These are phyloP conservation scores for Drosophila erecta DNA, from an alignment of 1,140 invertebrate species.

Conservation along the genomic window DNA sequence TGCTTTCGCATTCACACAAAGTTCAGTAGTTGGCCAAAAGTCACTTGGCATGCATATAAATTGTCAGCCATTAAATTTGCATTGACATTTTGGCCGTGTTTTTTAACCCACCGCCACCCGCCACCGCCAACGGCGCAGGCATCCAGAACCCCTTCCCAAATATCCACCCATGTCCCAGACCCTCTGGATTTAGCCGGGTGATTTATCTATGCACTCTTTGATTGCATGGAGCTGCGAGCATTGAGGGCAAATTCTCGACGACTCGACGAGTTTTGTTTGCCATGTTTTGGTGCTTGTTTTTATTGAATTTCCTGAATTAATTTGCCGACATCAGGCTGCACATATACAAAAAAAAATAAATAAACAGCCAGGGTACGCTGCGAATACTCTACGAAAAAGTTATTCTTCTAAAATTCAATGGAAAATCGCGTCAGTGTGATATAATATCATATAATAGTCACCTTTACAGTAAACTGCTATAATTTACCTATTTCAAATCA, in stretches of 20 bases:
- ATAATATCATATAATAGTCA: too few species aligned
- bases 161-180: slow-evolving; percentile 3
- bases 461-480: too few species aligned
- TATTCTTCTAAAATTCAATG: too few species aligned
- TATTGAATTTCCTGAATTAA: slow-evolving; percentile 83
- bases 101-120: slow-evolving; percentile 26
- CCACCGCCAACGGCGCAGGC: slow-evolving; percentile 15
- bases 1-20: slow-evolving; percentile 53
- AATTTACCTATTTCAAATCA: too few species aligned
- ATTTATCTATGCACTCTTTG: slow-evolving; percentile 81
- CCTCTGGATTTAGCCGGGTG: slow-evolving; percentile 74
- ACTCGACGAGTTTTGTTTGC: slow-evolving; percentile 65
- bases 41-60: slow-evolving; percentile 82
- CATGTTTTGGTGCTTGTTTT: slow-evolving; percentile 78
- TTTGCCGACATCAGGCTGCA: slow-evolving; percentile 57
- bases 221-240: slow-evolving; percentile 71
- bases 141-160: slow-evolving; percentile 8
- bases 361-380: slow-evolving; percentile 6
- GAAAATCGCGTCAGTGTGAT: too few species aligned
- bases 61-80: slow-evolving; percentile 82
- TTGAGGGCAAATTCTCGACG: slow-evolving; percentile 41
- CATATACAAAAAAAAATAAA: slow-evolving; percentile 26
- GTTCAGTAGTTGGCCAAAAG: slow-evolving; percentile 82
- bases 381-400: slow-evolving; percentile 6
- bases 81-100: slow-evolving; percentile 80